These are phyloP conservation scores for Prorops nasuta DNA, from an alignment of 1,140 invertebrate species.

Conservation along the genomic window DNA sequence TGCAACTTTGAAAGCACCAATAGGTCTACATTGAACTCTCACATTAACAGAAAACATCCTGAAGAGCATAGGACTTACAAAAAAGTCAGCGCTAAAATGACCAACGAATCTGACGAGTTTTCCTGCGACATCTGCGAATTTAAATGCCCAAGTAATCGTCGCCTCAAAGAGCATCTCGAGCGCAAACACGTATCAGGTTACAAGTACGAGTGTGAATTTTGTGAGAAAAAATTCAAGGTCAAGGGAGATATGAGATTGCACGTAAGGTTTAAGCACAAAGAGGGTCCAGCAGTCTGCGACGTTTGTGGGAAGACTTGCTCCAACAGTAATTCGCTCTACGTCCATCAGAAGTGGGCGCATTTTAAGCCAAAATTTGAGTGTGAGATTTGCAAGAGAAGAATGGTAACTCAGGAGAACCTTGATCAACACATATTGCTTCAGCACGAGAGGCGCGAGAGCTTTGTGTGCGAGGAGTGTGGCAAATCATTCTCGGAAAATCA, in stretches of 20 bases:
- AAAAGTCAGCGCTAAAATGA: neutral
- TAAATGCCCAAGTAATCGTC: slow-evolving; percentile 49
- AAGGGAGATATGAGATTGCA: slow-evolving; percentile 51
- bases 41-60: slow-evolving; percentile 38
- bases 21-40: slow-evolving; percentile 36
- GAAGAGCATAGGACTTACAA: neutral
- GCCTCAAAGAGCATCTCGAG: slow-evolving; percentile 61
- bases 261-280: slow-evolving; percentile 49
- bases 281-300: slow-evolving; percentile 54
- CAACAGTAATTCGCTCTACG: slow-evolving; percentile 37
- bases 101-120: slow-evolving; percentile 7
- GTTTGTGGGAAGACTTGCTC: slow-evolving; percentile 53
- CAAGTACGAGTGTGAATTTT: slow-evolving; percentile 39
- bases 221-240: slow-evolving; percentile 61
- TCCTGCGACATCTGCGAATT: slow-evolving; percentile 38
- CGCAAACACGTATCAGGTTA: slow-evolving; percentile 37
- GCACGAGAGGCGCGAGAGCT: slow-evolving; percentile 42
- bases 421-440: slow-evolving; percentile 39
- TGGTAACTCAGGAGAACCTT: slow-evolving; percentile 43
- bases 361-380: slow-evolving; percentile 45
- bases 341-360: slow-evolving; percentile 44
- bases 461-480: slow-evolving; percentile 70
- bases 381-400: slow-evolving; percentile 36
- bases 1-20: slow-evolving; percentile 35
- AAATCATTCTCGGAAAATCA: slow-evolving; percentile 63